A percentile compares a stretch with the other conserved stretches of the same genome.
Evolutionary conservation across 2,888 invertebrate genomes (phyloP).

Genomic region (Microctonus hyperodae): DNA sequence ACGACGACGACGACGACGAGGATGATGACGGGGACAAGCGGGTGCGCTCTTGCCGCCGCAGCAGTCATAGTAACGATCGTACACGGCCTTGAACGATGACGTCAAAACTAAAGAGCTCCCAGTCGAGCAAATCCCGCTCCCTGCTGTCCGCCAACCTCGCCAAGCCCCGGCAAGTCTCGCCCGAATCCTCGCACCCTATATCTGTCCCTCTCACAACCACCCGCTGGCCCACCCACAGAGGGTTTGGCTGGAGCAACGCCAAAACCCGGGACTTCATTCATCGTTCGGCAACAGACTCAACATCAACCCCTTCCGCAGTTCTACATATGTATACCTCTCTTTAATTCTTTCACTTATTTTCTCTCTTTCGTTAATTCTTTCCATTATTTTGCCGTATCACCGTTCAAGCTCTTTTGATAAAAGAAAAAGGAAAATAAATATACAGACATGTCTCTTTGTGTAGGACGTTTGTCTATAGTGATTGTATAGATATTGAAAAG

Average conservation of each 20-base stretch:
- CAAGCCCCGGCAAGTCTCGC: constrained; percentile 27
- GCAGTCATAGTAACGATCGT: constrained; percentile 48
- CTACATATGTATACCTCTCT: too few species aligned
- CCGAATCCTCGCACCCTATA: constrained; percentile 15
- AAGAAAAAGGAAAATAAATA: too few species aligned
- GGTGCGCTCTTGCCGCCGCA: constrained; percentile 35
- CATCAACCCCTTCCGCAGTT: constrained; percentile 12
- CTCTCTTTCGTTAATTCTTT: background rate
- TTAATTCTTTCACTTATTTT: background rate
- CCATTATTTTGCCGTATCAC: background rate
- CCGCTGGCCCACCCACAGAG: constrained; percentile 26
- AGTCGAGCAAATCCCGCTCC: constrained; percentile 34
- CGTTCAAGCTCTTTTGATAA: too few species aligned
- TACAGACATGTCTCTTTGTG: background rate
- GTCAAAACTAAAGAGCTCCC: constrained; percentile 47
- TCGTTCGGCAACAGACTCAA: constrained; percentile 42
- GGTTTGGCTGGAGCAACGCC: constrained; percentile 44
- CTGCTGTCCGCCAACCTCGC: constrained; percentile 27
- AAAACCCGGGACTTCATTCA: constrained; percentile 49
- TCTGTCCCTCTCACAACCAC: constrained; percentile 9
- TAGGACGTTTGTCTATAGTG: background rate
- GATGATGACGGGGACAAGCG: constrained; percentile 31
- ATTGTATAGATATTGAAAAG: too few species aligned
- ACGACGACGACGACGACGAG: constrained; percentile 24
- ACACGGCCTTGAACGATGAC: constrained; percentile 50